phyloP scores from a whole-genome alignment of 92 coral and sea anemone species.

The Isaurus tuberculatus region DNA sequence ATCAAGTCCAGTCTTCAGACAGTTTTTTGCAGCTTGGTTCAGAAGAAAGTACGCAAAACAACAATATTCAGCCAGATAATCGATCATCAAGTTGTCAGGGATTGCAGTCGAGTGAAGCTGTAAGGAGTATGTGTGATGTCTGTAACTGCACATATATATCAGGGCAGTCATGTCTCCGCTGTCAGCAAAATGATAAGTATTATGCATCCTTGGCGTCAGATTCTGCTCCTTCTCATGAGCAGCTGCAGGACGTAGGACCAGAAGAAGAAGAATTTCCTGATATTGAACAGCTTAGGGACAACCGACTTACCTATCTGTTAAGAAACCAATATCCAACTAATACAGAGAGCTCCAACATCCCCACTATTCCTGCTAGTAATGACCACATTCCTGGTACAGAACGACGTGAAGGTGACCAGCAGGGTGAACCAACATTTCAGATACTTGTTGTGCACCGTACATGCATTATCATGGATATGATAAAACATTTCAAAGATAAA shows the following conservation, averaged over 20 bases:
- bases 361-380: slow-evolving; percentile 15
- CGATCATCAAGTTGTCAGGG: slow-evolving; percentile 5
- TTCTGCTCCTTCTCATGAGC: slow-evolving; percentile 16
- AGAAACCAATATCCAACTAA: background rate
- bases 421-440: slow-evolving; percentile 40
- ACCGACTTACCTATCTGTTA: slow-evolving; percentile 53
- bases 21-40: background rate
- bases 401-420: slow-evolving; percentile 22
- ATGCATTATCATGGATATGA: slow-evolving; percentile 40
- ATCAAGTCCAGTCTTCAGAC: background rate
- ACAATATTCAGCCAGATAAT: slow-evolving; percentile 8
- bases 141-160: slow-evolving; percentile 41
- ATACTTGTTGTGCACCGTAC: slow-evolving; percentile 52
- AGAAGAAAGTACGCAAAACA: background rate
- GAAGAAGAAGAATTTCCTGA: slow-evolving; percentile 13
- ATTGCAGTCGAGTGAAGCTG: background rate
- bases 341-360: slow-evolving; percentile 1
- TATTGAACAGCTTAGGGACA: slow-evolving; percentile 45
- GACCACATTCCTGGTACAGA: slow-evolving; percentile 19
- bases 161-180: slow-evolving; percentile 46
- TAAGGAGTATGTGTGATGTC: slow-evolving; percentile 32
- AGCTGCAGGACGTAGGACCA: background rate
- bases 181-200: slow-evolving; percentile 47
- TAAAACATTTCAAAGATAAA: slow-evolving; percentile 47
- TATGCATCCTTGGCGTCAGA: slow-evolving; percentile 31